Base-by-base conservation (phyloP, 2,797 vertebrate genomes). In the Pteronotus mesoamericanus region DNA sequence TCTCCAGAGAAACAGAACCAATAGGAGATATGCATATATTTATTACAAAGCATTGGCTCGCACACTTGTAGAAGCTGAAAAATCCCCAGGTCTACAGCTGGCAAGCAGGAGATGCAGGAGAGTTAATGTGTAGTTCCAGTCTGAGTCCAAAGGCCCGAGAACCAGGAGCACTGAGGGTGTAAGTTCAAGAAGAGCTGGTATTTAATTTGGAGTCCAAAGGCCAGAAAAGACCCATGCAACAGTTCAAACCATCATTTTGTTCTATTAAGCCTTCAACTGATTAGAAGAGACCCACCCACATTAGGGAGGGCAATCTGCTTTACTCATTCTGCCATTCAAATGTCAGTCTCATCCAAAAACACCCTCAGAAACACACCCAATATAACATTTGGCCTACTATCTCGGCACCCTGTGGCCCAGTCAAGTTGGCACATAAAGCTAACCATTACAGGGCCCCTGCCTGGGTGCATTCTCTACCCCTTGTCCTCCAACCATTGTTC, bases 1-100 rank as follows among this genome's bases (percentile, higher is more conserved):
- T 78, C 82, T 92, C 74, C 46, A 74, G 85, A 91, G 88, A 95
- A 95, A 86, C 39, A 68, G 78, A 93, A 78, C 32, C 75, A 72
- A 51, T 9, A 39, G 34, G 66, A 83, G 24, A n/a, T 44, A 37
- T 4, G 64, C 1, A 24, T 5, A 34, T 1, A 37, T 68, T 42
- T 74, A 26, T 53, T 68, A 66, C 42, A 24, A 22, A 24, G 72
- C 84, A 75, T 53, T 48, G 46, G 39, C 69, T 72, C 22, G 0
- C 7, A 6, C 9, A 37, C 10, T 48, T 48, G 21, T 4, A 39
- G 46, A 89, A 78, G 53, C 44, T 39, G 57, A 92, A 39, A 89
- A 78, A n/a, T 74, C 55, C 44, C 44, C 77, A 9, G 24, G 59
- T 26, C 32, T 46, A 29, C 24, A 46, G 18, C 32, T 19, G 74